Percentiles rank a stretch among this genome's conserved stretches.
Evolutionary conservation across 2,888 invertebrate species (phyloP).

Genomic region (Phengaris arion): DNA sequence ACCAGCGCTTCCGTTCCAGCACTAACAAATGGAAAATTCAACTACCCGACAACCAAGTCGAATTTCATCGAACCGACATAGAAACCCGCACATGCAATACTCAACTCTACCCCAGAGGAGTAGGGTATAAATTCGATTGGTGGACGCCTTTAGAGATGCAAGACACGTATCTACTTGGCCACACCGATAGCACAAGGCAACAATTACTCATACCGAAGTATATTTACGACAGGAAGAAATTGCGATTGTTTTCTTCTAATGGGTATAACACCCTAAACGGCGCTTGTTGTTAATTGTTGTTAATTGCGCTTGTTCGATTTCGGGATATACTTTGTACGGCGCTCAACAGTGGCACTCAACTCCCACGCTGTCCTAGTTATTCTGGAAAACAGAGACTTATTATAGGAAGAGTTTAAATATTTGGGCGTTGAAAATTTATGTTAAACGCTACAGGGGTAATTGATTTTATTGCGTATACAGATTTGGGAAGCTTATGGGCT

Average conservation of each 20-base stretch:
- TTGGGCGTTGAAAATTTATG: too few species aligned
- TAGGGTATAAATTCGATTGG: neutral
- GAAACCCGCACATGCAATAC: neutral
- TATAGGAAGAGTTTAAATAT: too few species aligned
- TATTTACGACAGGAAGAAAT: slow-evolving; percentile 78
- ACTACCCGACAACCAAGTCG: slow-evolving; percentile 60
- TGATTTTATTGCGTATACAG: too few species aligned
- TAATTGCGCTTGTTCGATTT: too few species aligned
- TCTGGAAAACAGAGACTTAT: too few species aligned
- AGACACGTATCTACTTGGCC: slow-evolving; percentile 73
- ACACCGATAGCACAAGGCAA: slow-evolving; percentile 69
- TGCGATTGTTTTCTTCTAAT: slow-evolving; percentile 74
- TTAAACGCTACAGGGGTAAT: too few species aligned
- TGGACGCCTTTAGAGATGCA: slow-evolving; percentile 46
- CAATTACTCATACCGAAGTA: slow-evolving; percentile 73
- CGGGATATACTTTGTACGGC: too few species aligned
- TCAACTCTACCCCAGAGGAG: neutral
- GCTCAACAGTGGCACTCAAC: too few species aligned
- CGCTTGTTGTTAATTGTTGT: slow-evolving; percentile 37
- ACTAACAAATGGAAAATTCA: slow-evolving; percentile 75
- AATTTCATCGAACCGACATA: slow-evolving; percentile 56
- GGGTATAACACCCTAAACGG: slow-evolving; percentile 70
- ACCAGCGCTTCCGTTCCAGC: slow-evolving; percentile 69
- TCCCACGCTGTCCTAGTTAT: too few species aligned
- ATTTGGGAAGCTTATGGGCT: too few species aligned